Base-by-base conservation (phyloP, 2,888 invertebrate species). In the Meganola albula region DNA sequence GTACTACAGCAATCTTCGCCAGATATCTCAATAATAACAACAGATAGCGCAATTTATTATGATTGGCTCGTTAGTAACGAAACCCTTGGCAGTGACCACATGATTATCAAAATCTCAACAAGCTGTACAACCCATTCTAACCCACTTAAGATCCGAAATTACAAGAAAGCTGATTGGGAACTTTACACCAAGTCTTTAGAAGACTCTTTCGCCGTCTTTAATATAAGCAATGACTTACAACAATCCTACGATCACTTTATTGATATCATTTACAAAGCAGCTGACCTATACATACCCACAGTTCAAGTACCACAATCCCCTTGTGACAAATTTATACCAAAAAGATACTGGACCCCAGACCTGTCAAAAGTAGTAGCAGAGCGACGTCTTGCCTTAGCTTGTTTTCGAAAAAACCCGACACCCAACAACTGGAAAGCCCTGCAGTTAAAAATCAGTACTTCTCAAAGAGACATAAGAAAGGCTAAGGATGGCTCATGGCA, bases 261-360 rank as follows among this genome's bases (percentile, higher is more conserved):
- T 4, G 9, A 27, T 16, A 10, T 16, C 5, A 32, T 26, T 26
- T 26, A 10, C 13, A 26, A 8, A 10, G 16, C 14, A 26, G 26
- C 48, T 1, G 36, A 49, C 16, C 24, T 16, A 9, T 9, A 26
- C 25, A 55, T 53, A 10, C 47, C 50, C 1, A 20, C 8, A 3
- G 29, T 34, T 13, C 25, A 11, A 37, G 3, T 29, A 34, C 30
- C 7, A 29, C 7, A 33, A 53, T 24, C 44, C 50, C 0, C 10
- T 12, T 12, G n/a, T 4, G 26, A 5, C 13, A 41, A 35, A 5
- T 53, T 56, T 35, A 28, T 3, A 1, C 47, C 48, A 0, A 54
- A 53, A 35, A 29, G 37, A 5, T 60, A 53, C 24, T 60, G 58
- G 55, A 45, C 36, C 14, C 2, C 31, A 11, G 24, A 31, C 3